phyloP scores from a whole-genome alignment of 2,888 invertebrate species.

The Phaedon cochleariae region DNA sequence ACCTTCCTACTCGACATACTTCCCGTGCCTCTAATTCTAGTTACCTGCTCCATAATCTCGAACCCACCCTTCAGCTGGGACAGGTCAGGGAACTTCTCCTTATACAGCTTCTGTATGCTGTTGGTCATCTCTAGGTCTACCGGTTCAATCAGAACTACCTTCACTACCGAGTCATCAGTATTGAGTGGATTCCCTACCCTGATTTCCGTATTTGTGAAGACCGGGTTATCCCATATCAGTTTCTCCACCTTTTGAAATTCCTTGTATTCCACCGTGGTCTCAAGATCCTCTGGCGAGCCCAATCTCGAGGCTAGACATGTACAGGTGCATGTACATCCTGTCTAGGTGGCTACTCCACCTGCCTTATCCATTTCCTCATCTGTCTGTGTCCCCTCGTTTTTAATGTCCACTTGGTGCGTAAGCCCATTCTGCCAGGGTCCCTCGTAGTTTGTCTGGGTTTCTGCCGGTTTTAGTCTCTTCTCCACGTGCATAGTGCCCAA shows the following conservation, averaged over 20 bases:
- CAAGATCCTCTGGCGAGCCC: too few species aligned
- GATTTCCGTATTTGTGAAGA: background rate
- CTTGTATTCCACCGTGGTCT: background rate
- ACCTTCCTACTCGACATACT: too few species aligned
- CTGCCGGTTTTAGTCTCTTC: too few species aligned
- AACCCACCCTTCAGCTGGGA: background rate
- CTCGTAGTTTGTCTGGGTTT: too few species aligned
- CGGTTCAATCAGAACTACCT: constrained; percentile 19
- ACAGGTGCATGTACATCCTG: too few species aligned
- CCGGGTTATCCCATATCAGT: background rate
- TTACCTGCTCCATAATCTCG: constrained; percentile 12
- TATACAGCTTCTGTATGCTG: constrained; percentile 19
- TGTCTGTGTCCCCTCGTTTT: too few species aligned
- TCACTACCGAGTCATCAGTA: background rate
- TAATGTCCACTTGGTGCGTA: too few species aligned
- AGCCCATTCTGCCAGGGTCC: too few species aligned
- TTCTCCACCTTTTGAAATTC: background rate
- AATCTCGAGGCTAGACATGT: too few species aligned
- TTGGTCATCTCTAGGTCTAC: constrained; percentile 14
- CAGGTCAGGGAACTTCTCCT: constrained; percentile 19
- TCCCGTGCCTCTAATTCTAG: constrained; percentile 11
- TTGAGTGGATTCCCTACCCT: background rate
- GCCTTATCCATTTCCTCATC: too few species aligned
- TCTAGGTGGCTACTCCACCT: too few species aligned
- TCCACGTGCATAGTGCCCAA: too few species aligned